Evolutionary conservation across 2,797 vertebrate genomes (phyloP).

Genomic region (Nyctibius grandis): DNA sequence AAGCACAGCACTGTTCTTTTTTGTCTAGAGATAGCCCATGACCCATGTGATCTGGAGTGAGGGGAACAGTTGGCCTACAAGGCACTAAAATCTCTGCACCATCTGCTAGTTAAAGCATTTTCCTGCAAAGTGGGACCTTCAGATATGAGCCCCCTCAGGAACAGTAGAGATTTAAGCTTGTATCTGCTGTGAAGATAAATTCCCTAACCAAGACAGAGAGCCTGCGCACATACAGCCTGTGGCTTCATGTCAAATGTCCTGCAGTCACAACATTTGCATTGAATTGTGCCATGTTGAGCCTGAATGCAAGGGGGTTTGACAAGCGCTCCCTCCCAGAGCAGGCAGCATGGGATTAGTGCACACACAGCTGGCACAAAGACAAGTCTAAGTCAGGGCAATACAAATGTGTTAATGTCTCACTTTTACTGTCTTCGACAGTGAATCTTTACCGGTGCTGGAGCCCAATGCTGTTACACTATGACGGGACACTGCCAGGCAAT

Average conservation of each 20-base stretch:
- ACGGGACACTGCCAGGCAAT: background rate
- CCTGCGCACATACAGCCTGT: background rate
- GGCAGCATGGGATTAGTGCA: background rate
- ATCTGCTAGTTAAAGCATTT: background rate
- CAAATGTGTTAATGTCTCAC: background rate
- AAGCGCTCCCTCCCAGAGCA: accelerated
- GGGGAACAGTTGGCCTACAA: background rate
- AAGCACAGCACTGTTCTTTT: background rate
- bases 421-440: background rate
- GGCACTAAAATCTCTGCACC: background rate
- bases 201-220: background rate
- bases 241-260: background rate
- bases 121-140: background rate
- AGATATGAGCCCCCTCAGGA: background rate
- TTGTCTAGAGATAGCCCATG: background rate
- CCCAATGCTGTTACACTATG: background rate
- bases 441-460: background rate
- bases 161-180: background rate
- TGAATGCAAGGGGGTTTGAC: background rate
- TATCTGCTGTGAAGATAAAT: background rate
- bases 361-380: background rate
- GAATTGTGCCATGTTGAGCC: background rate
- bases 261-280: background rate
- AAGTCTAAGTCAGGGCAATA: background rate
- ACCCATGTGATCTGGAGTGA: background rate